Conservation (phyloP, 2,113 vertebrate genomes). For the Brachyhypopomus occidentalis region DNA sequence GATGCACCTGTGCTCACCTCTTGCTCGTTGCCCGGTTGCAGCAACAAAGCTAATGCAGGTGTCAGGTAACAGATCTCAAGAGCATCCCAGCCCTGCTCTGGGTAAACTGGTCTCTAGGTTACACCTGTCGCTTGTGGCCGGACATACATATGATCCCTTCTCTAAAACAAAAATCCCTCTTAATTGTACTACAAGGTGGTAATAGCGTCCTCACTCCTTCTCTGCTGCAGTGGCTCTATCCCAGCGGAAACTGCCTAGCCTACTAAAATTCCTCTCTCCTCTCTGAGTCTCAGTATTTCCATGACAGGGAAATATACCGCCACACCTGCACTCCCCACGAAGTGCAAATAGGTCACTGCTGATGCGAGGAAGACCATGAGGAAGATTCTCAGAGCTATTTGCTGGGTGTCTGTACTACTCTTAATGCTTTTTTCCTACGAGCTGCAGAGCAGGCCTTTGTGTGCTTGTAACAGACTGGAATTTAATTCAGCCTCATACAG, state of each 20-base stretch:
- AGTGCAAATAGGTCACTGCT: background rate
- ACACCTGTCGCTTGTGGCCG: slow-evolving; percentile 5
- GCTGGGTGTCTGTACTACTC: too few relatives aligned
- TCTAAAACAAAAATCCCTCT: background rate
- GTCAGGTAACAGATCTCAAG: slow-evolving; percentile 68
- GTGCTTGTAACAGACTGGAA: background rate
- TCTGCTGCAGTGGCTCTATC: background rate
- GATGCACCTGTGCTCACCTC: slow-evolving; percentile 63
- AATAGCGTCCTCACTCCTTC: slow-evolving; percentile 24
- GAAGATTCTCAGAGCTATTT: background rate
- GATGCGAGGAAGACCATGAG: background rate
- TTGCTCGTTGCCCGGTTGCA: slow-evolving; percentile 57
- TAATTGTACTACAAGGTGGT: slow-evolving; percentile 26
- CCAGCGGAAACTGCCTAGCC: background rate
- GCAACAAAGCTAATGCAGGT: slow-evolving; percentile 68
- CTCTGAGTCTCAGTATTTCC: slow-evolving; percentile 9
- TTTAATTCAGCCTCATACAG: background rate
- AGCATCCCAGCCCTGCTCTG: slow-evolving; percentile 47
- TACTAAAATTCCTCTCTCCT: slow-evolving; percentile 29
- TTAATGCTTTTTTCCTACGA: too few relatives aligned
- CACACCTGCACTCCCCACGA: slow-evolving; percentile 34
- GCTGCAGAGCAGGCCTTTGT: background rate
- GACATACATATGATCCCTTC: slow-evolving; percentile 2
- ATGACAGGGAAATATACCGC: slow-evolving; percentile 22
- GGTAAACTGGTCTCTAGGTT: slow-evolving; percentile 51